Percentiles rank a stretch among this genome's conserved stretches.
Evolutionary conservation across 2,888 invertebrate species (phyloP).

Genomic region (Aelia acuminata): DNA sequence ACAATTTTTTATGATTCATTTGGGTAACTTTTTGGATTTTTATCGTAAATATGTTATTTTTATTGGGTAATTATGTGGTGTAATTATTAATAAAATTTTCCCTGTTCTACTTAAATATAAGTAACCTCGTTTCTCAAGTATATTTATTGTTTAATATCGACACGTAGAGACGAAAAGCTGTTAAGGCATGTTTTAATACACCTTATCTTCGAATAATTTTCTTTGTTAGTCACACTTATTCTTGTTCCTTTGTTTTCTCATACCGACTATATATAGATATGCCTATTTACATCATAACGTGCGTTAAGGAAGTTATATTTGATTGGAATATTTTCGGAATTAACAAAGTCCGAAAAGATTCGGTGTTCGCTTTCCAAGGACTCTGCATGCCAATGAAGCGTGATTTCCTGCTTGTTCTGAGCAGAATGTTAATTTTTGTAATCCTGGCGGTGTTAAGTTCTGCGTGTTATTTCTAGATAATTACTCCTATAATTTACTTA

Average conservation of each 20-base stretch:
- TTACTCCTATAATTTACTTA: no score
- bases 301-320: background rate
- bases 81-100: no score
- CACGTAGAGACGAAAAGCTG: background rate
- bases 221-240: background rate
- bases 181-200: background rate
- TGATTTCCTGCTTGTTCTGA: constrained; percentile 28
- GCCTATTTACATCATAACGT: background rate
- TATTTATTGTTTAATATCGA: background rate
- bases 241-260: background rate
- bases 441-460: background rate
- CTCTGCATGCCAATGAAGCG: background rate
- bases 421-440: constrained; percentile 10
- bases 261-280: background rate
- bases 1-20: no score
- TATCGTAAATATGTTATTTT: no score
- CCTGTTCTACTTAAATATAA: background rate
- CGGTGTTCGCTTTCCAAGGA: background rate
- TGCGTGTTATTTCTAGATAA: background rate
- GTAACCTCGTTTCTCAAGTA: background rate
- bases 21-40: no score
- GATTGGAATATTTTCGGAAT: background rate
- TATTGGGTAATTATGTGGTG: no score
- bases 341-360: background rate
- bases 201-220: background rate